Base-by-base conservation (phyloP, 1,140 invertebrate genomes). In the Diorhabda elongata region DNA sequence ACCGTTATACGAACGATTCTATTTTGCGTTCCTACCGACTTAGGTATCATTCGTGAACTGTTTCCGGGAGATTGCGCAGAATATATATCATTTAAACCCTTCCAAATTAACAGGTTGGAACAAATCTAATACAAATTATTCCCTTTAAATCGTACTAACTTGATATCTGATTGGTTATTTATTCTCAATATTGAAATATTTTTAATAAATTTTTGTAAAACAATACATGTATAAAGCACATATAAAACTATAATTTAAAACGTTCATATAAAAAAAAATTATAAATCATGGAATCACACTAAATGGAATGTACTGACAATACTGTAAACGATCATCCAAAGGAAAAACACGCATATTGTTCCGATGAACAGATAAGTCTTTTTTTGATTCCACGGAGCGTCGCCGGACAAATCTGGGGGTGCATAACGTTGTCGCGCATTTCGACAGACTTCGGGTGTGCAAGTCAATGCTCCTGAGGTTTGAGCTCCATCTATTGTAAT, bases 271-370 rank as follows among this genome's bases (percentile, higher is more conserved):
- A 26, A 42, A 5, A 57, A 43, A 66, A 3, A 66, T 66, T 26
- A 26, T 26, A 2, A 26, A 1, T 26, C 26, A 26, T 26, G 26
- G 26, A 26, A 60, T 72, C 68, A 72, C 61, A 73, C 72, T 9
- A 73, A 44, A 66, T 73, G 71, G 9, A 73, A 63, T 69, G 71
- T 69, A 68, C 72, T 71, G 42, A 73, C 56, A 43, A 71, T 69
- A n/a, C 63, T 65, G 69, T 84, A 86, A 44, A 84, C 71, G 64
- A 85, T 76, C 7, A 84, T 76, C 85, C 85, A 86, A 2, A 84
- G 9, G 9, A 83, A 68, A 0, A 86, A 72, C 0, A 83, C 76
- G 8, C 81, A 74, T 67, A 86, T 80, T 2, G 81, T 79, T 4
- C 73, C 77, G 5, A 85, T 65, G 6, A 86, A 78, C 70, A 84